These are phyloP conservation scores for Penaeus monodon DNA, from an alignment of 2,888 invertebrate species.

Conservation along the genomic window DNA sequence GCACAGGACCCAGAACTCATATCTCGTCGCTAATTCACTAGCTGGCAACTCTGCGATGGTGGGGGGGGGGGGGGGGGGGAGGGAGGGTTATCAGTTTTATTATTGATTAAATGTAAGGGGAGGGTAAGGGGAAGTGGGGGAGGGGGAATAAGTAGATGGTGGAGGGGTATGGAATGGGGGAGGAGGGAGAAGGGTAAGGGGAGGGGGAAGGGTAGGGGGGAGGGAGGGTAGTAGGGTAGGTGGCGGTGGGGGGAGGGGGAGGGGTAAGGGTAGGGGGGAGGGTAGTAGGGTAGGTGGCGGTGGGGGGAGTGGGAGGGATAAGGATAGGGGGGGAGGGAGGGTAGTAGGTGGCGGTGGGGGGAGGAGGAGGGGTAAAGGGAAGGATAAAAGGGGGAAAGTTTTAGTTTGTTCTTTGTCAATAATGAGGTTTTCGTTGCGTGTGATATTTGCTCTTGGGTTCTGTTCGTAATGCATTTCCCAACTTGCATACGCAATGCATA, in stretches of 20 bases:
- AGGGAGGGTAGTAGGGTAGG: not conserved
- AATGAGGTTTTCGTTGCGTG: too few species aligned
- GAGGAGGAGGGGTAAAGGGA: not conserved
- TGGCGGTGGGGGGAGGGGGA: not conserved
- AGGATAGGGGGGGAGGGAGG: not conserved
- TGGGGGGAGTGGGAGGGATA: not conserved
- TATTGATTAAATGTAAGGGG: not conserved
- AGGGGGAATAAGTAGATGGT: not conserved
- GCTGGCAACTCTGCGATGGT: not conserved
- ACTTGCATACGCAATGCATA: not conserved
- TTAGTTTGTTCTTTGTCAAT: too few species aligned
- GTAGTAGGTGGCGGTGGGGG: not conserved
- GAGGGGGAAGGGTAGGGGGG: not conserved
- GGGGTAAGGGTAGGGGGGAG: not conserved
- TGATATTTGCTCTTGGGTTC: too few species aligned
- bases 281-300: not conserved
- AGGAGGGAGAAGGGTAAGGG: not conserved
- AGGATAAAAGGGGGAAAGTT: too few species aligned
- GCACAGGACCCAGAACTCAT: slow-evolving; percentile 48
- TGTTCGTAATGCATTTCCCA: too few species aligned
- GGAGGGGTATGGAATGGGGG: not conserved
- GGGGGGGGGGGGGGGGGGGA: not conserved
- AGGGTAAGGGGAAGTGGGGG: not conserved
- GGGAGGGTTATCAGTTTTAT: too few species aligned
- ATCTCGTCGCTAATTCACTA: not conserved